Conservation (phyloP, 2,797 vertebrate species). For the Myotis planiceps region DNA sequence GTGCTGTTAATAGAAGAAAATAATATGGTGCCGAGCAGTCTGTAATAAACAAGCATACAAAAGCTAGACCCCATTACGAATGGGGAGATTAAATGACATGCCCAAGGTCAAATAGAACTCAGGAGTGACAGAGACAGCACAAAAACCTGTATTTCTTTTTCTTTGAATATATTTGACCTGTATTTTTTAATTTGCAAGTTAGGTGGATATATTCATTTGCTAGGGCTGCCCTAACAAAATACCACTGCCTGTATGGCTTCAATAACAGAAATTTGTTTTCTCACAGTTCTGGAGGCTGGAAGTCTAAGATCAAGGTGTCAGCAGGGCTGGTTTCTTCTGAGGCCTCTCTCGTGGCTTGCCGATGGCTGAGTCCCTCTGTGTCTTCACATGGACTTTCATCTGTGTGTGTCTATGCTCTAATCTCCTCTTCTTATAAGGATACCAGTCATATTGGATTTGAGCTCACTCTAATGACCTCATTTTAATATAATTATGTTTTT, state of each 20-base stretch:
- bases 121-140: background rate
- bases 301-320: background rate
- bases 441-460: background rate
- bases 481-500: background rate
- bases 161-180: background rate
- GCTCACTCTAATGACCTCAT: background rate
- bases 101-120: background rate
- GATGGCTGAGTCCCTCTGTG: rapidly evolving
- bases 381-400: background rate
- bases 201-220: background rate
- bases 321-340: background rate
- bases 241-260: background rate
- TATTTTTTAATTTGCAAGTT: background rate
- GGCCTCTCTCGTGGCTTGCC: background rate
- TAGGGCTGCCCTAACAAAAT: background rate
- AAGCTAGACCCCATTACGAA: background rate
- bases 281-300: background rate
- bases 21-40: background rate
- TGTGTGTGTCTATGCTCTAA: background rate
- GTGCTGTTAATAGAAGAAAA: background rate
- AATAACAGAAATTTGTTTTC: background rate
- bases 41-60: background rate
- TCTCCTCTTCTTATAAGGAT: background rate
- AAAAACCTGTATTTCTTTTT: background rate
- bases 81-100: background rate